Evolutionary conservation across 2,113 vertebrate genomes (phyloP).

Genomic region (Rousettus leschenaultii): DNA sequence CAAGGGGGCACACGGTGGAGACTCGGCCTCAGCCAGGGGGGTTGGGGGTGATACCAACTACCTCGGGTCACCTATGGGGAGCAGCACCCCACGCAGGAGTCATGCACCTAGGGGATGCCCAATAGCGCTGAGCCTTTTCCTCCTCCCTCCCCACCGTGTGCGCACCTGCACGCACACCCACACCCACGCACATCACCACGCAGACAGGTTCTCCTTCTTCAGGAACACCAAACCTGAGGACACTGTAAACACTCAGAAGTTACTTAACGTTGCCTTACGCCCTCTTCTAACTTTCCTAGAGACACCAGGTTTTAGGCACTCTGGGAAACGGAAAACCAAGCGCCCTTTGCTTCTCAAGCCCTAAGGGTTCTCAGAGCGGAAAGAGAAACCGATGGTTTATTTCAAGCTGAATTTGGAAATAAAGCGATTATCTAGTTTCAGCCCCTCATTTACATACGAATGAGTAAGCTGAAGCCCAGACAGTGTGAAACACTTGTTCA

Average conservation of each 20-base stretch:
- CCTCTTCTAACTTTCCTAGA: neutral
- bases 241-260: neutral
- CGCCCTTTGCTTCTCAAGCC: neutral
- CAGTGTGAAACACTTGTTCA: neutral
- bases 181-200: too few species aligned
- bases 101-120: neutral
- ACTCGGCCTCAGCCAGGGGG: neutral
- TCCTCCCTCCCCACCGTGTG: too few species aligned
- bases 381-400: neutral
- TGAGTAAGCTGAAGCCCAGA: neutral
- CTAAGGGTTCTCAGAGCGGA: neutral
- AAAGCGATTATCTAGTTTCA: neutral
- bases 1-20: fast-evolving
- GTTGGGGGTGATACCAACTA: neutral
- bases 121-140: fast-evolving
- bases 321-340: neutral
- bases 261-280: neutral
- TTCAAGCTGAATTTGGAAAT: neutral
- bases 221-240: neutral
- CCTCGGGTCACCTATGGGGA: neutral
- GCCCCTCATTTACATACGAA: neutral
- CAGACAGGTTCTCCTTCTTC: neutral
- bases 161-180: fast-evolving
- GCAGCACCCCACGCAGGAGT: neutral
- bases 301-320: neutral